Percentiles rank a stretch among this genome's conserved stretches.
These are phyloP conservation scores for Darevskia mixta DNA, from an alignment of 2,797 vertebrate genomes.

Conservation along the genomic window DNA sequence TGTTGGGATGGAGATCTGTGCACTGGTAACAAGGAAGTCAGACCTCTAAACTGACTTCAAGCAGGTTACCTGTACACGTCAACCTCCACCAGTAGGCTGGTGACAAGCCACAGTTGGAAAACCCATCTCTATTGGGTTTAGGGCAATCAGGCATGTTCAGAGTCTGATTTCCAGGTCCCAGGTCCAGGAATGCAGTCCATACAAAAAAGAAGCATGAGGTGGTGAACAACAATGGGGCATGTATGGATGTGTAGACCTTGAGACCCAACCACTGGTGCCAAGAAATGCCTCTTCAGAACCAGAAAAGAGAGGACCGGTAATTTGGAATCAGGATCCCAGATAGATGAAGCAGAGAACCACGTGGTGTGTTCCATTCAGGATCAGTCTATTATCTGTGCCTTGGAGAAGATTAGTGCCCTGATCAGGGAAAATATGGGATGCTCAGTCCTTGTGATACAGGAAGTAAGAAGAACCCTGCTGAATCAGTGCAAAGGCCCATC, in stretches of 20 bases:
- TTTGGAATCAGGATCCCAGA: not conserved
- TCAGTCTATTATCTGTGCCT: not conserved
- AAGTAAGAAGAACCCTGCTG: not conserved
- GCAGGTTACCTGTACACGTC: not conserved
- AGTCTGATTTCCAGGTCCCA: not conserved
- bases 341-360: not conserved
- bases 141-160: not conserved
- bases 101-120: not conserved
- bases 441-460: not conserved
- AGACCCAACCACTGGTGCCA: not conserved
- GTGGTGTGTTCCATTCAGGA: not conserved
- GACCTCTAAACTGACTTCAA: too few relatives aligned
- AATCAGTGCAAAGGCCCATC: not conserved
- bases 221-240: not conserved
- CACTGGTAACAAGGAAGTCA: not conserved
- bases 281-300: not conserved
- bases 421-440: not conserved
- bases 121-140: not conserved
- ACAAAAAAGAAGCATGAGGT: not conserved
- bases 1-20: not conserved
- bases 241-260: not conserved
- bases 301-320: not conserved
- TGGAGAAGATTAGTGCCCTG: not conserved
- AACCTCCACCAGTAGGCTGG: not conserved
- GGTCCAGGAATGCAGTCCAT: not conserved